Percentiles rank a stretch among this genome's conserved stretches.
Evolutionary conservation across 2,113 vertebrate genomes (phyloP).

Genomic region (Leptosomus discolor): DNA sequence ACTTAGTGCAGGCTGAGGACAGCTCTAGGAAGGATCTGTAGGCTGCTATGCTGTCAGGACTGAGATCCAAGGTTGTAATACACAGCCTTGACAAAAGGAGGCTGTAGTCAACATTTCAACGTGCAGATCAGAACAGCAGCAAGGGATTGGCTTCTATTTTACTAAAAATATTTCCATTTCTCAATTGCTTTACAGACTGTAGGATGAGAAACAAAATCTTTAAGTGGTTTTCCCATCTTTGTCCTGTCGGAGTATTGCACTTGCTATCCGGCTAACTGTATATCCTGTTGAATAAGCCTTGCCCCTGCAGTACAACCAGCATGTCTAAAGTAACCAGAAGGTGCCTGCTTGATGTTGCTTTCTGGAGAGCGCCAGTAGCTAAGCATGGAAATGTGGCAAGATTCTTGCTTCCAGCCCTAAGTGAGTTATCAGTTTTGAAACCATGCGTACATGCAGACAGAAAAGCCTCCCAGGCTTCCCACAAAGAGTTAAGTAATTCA

Average conservation of each 20-base stretch:
- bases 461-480: neutral
- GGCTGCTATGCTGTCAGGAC: neutral
- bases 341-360: neutral
- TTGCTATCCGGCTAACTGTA: neutral
- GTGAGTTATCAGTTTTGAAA: neutral
- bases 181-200: neutral
- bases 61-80: neutral
- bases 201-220: neutral
- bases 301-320: neutral
- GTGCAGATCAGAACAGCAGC: neutral
- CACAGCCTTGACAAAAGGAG: neutral
- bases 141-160: neutral
- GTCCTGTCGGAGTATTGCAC: neutral
- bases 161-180: neutral
- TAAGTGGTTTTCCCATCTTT: neutral
- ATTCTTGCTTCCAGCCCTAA: neutral
- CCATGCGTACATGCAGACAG: fast-evolving
- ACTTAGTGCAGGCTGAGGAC: neutral
- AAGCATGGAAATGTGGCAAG: neutral
- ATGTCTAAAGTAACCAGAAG: neutral
- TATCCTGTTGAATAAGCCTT: neutral
- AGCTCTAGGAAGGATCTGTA: neutral
- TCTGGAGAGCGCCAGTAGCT: neutral
- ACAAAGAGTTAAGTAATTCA: neutral
- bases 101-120: neutral